Base-by-base conservation (phyloP, 1,140 invertebrate genomes). In the Drosophila paulistorum region DNA sequence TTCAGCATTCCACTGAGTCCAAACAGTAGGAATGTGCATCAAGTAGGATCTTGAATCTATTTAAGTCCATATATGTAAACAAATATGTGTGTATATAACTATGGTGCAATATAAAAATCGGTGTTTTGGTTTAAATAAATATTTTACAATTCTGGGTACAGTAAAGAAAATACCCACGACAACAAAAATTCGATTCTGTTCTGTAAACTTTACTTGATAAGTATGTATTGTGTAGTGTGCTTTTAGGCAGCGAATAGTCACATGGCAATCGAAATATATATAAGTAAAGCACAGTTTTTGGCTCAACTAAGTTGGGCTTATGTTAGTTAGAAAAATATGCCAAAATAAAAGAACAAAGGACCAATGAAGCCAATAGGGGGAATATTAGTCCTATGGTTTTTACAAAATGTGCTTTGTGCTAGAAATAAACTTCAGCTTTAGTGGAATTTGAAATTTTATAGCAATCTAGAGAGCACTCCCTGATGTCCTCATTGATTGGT, bases 1-100 rank as follows among this genome's bases (percentile, higher is more conserved):
- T 77, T 2, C 68, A 72, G 68, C 70, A 70, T 11, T 71, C 76
- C 7, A 30, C 23, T 13, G 70, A 80, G 7, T 13, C 62, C 45
- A 37, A 48, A n/a, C 5, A 69, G 3, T 58, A 73, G 30, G 64
- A 68, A 41, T 58, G 69, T 7, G 1, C 11, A 13, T 11, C 11
- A 3, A 35, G 20, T 54, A 1, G 14, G 1, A 9, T 13, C 3
- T 2, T n/a, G 26, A 5, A 2, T 62, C 14, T 23, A 13, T 14
- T 3, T 51, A 23, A 51, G 45, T 51, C 9, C 45, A 0, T 39
- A 48, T 37, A 3, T 55, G 1, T 60, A 35, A 48, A 41, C 39
- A 61, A 60, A 17, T 41, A 37, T 37, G 1, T 37, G 42, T 45
- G 17, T 57, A 20, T 39, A 5, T 66, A 39, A 4, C n/a, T 64